These are phyloP conservation scores for Halictus quadricinctus DNA, from an alignment of 2,888 invertebrate species.

Conservation along the genomic window DNA sequence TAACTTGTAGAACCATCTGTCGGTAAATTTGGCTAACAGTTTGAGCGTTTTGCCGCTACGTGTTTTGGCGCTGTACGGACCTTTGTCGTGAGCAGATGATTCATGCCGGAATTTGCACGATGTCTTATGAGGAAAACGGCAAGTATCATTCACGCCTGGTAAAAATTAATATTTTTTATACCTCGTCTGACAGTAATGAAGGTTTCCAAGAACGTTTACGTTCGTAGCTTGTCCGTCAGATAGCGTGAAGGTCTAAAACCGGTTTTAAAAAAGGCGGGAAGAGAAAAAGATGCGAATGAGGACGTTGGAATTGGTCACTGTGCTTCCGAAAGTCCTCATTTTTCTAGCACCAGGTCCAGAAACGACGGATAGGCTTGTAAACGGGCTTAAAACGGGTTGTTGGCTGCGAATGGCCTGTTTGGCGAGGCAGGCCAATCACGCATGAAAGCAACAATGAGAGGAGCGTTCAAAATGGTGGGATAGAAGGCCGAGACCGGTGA, in stretches of 20 bases:
- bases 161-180: too few species aligned
- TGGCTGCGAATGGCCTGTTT: neutral
- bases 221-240: neutral
- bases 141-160: too few species aligned
- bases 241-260: neutral
- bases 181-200: neutral
- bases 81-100: too few species aligned
- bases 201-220: neutral
- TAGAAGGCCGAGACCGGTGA: conserved; percentile 59
- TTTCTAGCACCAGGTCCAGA: neutral
- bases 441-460: conserved; percentile 62
- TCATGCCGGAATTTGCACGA: too few species aligned
- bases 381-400: neutral
- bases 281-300: neutral
- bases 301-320: neutral
- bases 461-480: conserved; percentile 53
- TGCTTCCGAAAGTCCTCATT: neutral
- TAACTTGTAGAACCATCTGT: too few species aligned
- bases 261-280: neutral
- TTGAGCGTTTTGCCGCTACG: too few species aligned
- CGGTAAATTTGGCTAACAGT: too few species aligned
- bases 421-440: conserved; percentile 43
- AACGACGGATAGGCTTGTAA: neutral
- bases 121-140: too few species aligned
- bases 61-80: too few species aligned